Conservation (phyloP, 2,797 vertebrate species). For the Microchirus variegatus region DNA sequence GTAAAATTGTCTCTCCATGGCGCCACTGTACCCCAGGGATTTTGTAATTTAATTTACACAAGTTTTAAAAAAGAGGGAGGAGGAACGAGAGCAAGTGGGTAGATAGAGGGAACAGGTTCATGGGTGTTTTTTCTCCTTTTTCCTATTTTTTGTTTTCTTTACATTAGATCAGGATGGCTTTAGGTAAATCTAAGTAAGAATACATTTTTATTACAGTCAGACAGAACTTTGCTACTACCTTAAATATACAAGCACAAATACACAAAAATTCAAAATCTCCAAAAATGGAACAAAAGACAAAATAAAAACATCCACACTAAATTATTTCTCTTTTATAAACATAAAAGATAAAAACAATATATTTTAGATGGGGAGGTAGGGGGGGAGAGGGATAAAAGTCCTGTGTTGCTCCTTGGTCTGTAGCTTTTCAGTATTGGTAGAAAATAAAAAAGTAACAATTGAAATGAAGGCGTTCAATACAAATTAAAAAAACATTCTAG, state of each 20-base stretch:
- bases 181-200: slow-evolving; percentile 84
- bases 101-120: slow-evolving; percentile 54
- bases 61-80: slow-evolving; percentile 72
- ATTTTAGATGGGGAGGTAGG: slow-evolving; percentile 78
- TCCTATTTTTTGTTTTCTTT: slow-evolving; percentile 79
- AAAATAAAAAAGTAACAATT: slow-evolving; percentile 81
- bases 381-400: slow-evolving; percentile 83
- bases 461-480: slow-evolving; percentile 81
- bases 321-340: slow-evolving; percentile 83
- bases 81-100: slow-evolving; percentile 61
- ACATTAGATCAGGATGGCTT: slow-evolving; percentile 85
- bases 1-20: slow-evolving; percentile 68
- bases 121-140: slow-evolving; percentile 76
- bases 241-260: slow-evolving; percentile 89
- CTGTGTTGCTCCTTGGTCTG: slow-evolving; percentile 92
- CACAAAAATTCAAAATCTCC: slow-evolving; percentile 80
- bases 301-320: slow-evolving; percentile 84
- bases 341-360: slow-evolving; percentile 83
- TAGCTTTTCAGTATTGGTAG: slow-evolving; percentile 88
- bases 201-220: slow-evolving; percentile 86
- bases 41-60: slow-evolving; percentile 79
- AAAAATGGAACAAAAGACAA: slow-evolving; percentile 69
- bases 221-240: slow-evolving; percentile 87
- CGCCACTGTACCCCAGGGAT: slow-evolving; percentile 68
- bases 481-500: slow-evolving; percentile 84